These are phyloP conservation scores for Thecophora atra DNA, from an alignment of 2,888 invertebrate species.

Conservation along the genomic window DNA sequence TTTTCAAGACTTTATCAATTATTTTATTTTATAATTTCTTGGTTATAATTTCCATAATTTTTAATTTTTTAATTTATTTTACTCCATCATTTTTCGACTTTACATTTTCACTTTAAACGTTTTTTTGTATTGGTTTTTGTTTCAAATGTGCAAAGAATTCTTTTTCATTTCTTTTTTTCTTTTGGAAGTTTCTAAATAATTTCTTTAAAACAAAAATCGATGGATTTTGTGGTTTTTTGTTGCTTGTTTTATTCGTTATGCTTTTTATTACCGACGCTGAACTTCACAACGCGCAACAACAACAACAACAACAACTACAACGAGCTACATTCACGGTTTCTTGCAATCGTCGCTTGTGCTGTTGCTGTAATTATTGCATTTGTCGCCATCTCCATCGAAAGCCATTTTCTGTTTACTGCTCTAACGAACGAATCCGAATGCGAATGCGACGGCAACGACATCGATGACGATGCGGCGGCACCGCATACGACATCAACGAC, in stretches of 20 bases:
- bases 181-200: neutral
- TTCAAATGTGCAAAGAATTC: neutral
- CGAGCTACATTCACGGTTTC: slow-evolving; percentile 21
- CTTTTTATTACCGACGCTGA: slow-evolving; percentile 27
- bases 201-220: neutral
- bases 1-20: too few relatives aligned
- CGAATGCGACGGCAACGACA: slow-evolving; percentile 40
- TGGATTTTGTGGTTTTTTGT: neutral
- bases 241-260: neutral
- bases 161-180: neutral
- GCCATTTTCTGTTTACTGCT: slow-evolving; percentile 8
- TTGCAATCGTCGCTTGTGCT: slow-evolving; percentile 16
- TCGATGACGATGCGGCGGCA: slow-evolving; percentile 22
- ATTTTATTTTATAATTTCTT: too few relatives aligned
- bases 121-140: too few relatives aligned
- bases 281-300: slow-evolving; percentile 28
- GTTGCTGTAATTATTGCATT: slow-evolving; percentile 34
- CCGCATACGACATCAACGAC: neutral
- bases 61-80: neutral
- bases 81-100: too few relatives aligned
- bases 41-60: too few relatives aligned
- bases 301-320: slow-evolving; percentile 24
- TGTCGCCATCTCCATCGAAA: slow-evolving; percentile 48
- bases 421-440: too few relatives aligned
- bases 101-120: too few relatives aligned